Percentiles rank a stretch among this genome's conserved stretches.
phyloP scores from a whole-genome alignment of 1,140 invertebrate species.

The Phocides pigmalion region DNA sequence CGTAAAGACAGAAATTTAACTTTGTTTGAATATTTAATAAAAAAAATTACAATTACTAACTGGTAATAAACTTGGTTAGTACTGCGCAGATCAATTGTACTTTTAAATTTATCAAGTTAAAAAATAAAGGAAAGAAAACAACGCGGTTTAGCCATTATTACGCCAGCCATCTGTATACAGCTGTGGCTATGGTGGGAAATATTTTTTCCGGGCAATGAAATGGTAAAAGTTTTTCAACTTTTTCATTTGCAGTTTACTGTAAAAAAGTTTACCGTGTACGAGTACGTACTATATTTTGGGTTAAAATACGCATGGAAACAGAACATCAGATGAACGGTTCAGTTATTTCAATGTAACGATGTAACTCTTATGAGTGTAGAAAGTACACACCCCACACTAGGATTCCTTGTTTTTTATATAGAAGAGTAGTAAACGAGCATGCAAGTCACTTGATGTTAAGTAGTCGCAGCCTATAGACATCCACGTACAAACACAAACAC shows the following conservation, averaged over 20 bases:
- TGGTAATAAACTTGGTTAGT: too few relatives aligned
- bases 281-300: conserved; percentile 5
- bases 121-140: conserved; percentile 7
- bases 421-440: too few relatives aligned
- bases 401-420: too few relatives aligned
- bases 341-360: too few relatives aligned
- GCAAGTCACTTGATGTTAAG: too few relatives aligned
- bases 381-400: too few relatives aligned
- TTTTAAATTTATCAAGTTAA: conserved; percentile 15
- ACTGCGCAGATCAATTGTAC: background rate
- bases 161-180: conserved; percentile 23
- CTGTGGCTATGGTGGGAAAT: conserved; percentile 22
- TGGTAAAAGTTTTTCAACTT: conserved; percentile 33
- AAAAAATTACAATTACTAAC: too few relatives aligned
- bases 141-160: conserved; percentile 19
- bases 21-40: too few relatives aligned
- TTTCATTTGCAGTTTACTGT: conserved; percentile 30
- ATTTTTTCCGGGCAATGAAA: conserved; percentile 32
- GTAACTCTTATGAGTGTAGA: too few relatives aligned
- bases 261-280: background rate
- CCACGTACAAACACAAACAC: too few relatives aligned
- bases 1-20: too few relatives aligned
- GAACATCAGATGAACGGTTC: background rate
- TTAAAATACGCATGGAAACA: background rate
- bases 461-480: too few relatives aligned